Evolutionary conservation across 1,140 invertebrate species (phyloP), one percentile per base, ranked within the genome.

Genomic region (Hydropsyche tenuis): DNA sequence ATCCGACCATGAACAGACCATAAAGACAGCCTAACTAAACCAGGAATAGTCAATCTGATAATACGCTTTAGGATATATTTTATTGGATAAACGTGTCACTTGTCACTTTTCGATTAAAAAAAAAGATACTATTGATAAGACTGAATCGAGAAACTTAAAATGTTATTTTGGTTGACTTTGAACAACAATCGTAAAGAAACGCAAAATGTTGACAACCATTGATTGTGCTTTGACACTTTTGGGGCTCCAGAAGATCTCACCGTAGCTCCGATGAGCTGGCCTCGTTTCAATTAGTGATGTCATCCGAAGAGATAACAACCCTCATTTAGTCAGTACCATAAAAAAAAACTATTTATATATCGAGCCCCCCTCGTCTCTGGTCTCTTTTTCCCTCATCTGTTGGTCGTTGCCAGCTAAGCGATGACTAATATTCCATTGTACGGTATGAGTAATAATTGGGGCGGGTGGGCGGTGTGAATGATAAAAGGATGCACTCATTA

Each of bases 271-370:
- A n/a, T n/a, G n/a, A n/a, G n/a, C n/a, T n/a, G n/a, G n/a, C 23
- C 62, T 64, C 62, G 14, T 37, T 64, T 64, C 62, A 64, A 64
- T 64, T 64, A 64, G 62, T 64, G 62, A 64, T 64, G 62, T 64
- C 62, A 64, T 64, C 27, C 62, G 20, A 18, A 3, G 20, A 64
- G 25, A 64, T 23, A 30, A 64, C 23, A 25, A 16, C 18, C 25
- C 62, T 14, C 45, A n/a, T 48, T 48, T 14, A 3, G 16, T 6
- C 23, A 14, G 18, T 30, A 42, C 4, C 12, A 37, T 37, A 37
- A 64, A 64, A 64, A 64, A 27, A 48, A 14, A 48, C 45, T 14
- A 16, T 37, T n/a, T n/a, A n/a, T n/a, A n/a, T n/a, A n/a, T n/a
- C n/a, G n/a, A n/a, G n/a, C n/a, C n/a, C n/a, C n/a, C n/a, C n/a